Evolutionary conservation across 2,113 vertebrate species (phyloP).

Genomic region (Taurulus bubalis): DNA sequence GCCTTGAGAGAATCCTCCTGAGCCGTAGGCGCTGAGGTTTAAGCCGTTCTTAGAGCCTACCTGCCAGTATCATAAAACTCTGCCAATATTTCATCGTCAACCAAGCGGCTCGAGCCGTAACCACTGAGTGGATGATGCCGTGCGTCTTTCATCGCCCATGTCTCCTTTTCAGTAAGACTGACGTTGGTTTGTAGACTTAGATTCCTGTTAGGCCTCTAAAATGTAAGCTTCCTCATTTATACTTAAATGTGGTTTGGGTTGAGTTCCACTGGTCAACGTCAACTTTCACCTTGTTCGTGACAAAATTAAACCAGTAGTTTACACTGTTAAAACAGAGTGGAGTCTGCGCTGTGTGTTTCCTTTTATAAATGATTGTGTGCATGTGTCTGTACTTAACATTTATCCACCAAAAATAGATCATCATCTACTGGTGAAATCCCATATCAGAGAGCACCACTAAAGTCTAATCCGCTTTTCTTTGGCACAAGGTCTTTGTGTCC

Average conservation of each 20-base stretch:
- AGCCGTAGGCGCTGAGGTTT: constrained; percentile 47
- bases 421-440: background rate
- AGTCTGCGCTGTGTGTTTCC: constrained; percentile 23
- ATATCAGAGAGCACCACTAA: background rate
- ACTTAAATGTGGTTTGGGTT: constrained; percentile 34
- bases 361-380: constrained; percentile 15
- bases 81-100: constrained; percentile 41
- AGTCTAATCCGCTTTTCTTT: constrained; percentile 5
- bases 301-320: constrained; percentile 31
- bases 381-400: constrained; percentile 4
- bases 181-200: constrained; percentile 13
- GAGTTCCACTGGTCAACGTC: constrained; percentile 37
- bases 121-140: constrained; percentile 25
- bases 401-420: background rate
- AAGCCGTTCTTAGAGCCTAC: constrained; percentile 36
- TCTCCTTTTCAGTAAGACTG: constrained; percentile 8
- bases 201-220: constrained; percentile 11
- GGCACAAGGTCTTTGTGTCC: constrained; percentile 1
- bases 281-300: constrained; percentile 29
- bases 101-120: background rate
- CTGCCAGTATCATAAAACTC: constrained; percentile 50
- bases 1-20: constrained; percentile 59
- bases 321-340: constrained; percentile 3
- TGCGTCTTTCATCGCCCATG: constrained; percentile 19
- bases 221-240: background rate